A percentile compares a stretch with the other conserved stretches of the same genome.
phyloP scores from a whole-genome alignment of 2,888 invertebrate genomes.

The Amblyteles armatorius region DNA sequence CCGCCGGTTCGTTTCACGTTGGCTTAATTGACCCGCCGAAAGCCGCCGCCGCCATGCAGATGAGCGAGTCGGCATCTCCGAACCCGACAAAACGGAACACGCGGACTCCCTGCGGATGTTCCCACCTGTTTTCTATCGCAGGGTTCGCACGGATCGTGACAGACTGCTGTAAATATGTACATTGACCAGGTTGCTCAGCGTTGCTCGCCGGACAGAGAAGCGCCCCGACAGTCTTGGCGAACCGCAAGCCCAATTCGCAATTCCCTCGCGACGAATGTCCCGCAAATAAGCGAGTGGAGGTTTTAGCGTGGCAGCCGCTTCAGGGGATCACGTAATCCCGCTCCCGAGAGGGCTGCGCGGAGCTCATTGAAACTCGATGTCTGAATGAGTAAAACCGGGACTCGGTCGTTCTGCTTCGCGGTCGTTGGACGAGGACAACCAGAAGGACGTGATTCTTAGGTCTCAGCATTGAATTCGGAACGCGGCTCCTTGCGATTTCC shows the following conservation, averaged over 20 bases:
- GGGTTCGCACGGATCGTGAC: constrained; percentile 7
- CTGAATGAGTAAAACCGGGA: constrained; percentile 10
- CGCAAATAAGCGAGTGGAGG: constrained; percentile 3
- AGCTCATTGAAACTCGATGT: constrained; percentile 29
- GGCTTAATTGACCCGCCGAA: background rate
- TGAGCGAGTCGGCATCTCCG: background rate
- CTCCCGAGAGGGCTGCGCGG: background rate
- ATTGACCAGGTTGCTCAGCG: background rate
- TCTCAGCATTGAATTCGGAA: background rate
- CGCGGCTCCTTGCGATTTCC: background rate
- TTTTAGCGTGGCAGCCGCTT: background rate
- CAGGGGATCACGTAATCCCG: constrained; percentile 20
- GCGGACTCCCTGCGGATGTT: background rate
- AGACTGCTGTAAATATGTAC: background rate
- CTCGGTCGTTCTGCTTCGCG: background rate
- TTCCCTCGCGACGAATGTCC: background rate
- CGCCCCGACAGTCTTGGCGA: background rate
- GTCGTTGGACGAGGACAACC: background rate
- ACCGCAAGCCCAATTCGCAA: constrained; percentile 12
- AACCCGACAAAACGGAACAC: background rate
- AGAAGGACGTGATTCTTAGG: too few species aligned
- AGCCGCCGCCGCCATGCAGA: background rate
- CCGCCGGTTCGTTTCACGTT: background rate
- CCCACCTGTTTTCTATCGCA: constrained; percentile 11
- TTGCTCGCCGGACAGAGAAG: background rate